A percentile compares a stretch with the other conserved stretches of the same genome.
phyloP scores from a whole-genome alignment of 2,888 invertebrate genomes.

The Polyommatus icarus region DNA sequence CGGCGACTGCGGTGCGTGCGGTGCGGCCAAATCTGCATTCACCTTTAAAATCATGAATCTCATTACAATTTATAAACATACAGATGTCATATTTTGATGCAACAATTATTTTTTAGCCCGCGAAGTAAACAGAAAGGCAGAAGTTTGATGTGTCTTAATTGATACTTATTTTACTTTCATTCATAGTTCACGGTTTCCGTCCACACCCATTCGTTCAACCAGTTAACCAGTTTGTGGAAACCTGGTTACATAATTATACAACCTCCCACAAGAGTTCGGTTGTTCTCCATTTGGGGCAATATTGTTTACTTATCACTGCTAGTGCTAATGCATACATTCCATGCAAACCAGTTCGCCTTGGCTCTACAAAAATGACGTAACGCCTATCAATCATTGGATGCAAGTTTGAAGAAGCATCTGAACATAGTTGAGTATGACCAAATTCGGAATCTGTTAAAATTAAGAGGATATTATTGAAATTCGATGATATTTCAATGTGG shows the following conservation, averaged over 20 bases:
- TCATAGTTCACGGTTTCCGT: background rate
- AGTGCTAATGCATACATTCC: constrained; percentile 13
- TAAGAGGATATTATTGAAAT: too few relatives aligned
- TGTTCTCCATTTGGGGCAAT: background rate
- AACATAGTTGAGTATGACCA: background rate
- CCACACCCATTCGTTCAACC: background rate
- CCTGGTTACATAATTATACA: background rate
- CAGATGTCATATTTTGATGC: background rate
- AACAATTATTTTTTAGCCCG: background rate
- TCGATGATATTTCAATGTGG: background rate
- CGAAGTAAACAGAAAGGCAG: background rate
- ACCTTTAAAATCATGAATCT: background rate
- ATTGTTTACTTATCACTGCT: constrained; percentile 8
- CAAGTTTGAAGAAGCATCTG: background rate
- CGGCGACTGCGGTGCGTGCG: too few relatives aligned
- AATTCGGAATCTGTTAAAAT: too few relatives aligned
- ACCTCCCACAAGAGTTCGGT: constrained; percentile 2
- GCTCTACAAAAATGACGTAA: constrained; percentile 10
- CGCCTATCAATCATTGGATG: background rate
- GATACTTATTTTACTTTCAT: background rate
- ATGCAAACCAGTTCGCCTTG: constrained; percentile 7
- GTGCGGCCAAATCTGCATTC: too few relatives aligned
- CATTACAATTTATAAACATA: background rate
- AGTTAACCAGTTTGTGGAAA: constrained; percentile 2
- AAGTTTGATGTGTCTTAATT: background rate